Evolutionary conservation across 1,140 invertebrate genomes (phyloP), one percentile per base, ranked within the genome.

Genomic region (Nasonia giraulti): DNA sequence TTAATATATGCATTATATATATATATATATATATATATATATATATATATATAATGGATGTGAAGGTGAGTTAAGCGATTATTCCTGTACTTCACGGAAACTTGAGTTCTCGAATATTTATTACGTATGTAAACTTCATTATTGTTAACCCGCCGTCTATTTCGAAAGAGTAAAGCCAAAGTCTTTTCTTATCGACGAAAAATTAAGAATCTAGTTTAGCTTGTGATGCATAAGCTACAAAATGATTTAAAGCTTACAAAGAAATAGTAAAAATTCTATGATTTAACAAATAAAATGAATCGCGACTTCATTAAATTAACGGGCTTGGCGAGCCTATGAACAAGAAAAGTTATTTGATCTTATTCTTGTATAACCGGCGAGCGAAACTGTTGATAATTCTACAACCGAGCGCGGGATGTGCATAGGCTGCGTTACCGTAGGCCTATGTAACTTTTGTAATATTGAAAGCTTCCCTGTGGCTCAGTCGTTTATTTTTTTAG

Each of bases 91-190:
- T 44, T 27, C 5, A 4, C 14, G 23, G 27, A 77, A 77, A 77
- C 7, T 37, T 1, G 12, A 47, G 33, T 83, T 83, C 69, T 5
- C 68, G n/a, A 74, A 76, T 82, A 40, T 71, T 31, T 74, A 55
- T 74, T 73, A 73, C 68, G 79, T 73, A 73, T 62, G 23, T 50
- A 27, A 20, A 31, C 31, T 74, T 74, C 1, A 37, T 82, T 66
- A 66, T 82, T 44, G 1, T 37, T 44, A n/a, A 27, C 12, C 33
- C 44, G 17, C 7, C 31, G 33, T 75, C 12, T 66, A 40, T 66
- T 23, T 71, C 2, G 68, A 76, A 33, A 71, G 37, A 33, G 62
- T 62, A 76, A 76, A 66, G 81, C n/a, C 81, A 82, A 82, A 75
- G 20, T 37, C 27, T 73, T 62, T 3, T 10, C 12, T 74, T 74